Base-by-base conservation (phyloP, 2,888 invertebrate species). In the Protodeltote pygarga region DNA sequence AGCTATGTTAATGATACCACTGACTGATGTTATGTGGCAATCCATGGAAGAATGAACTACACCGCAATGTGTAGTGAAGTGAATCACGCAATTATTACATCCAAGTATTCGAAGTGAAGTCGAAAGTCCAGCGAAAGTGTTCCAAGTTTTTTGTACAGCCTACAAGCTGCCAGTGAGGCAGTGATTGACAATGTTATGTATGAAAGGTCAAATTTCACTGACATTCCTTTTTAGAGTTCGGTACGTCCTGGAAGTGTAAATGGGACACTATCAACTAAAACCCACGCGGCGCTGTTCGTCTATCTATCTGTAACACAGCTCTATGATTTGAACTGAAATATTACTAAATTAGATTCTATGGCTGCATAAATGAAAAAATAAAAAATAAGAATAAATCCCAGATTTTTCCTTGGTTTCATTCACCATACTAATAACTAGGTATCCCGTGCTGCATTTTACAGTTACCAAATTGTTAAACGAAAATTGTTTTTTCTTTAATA, bases 101-200 rank as follows among this genome's bases (percentile, higher is more conserved):
- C 24, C 21, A 33, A 38, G n/a, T 29, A 11, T 73, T 70, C 71
- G 47, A 69, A 74, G 71, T 73, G 81, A 86, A 81, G 83, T 82
- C 82, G 88, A 89, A 88, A 89, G 89, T 75, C 75, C 67, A 79
- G 86, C 82, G 88, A 89, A 89, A 88, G 89, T 83, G 71, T 61
- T 54, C 57, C 54, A 39, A 51, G 41, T 52, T 59, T 58, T 66
- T 66, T 71, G 55, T 64, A 52, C 40, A 38, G 42, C n/a, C n/a
- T 52, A 57, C 48, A 51, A 68, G 51, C 39, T 61, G 14, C 40
- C 31, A 31, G n/a, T n/a, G n/a, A n/a, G 38, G 45, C 46, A 19
- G 19, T 15, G 29, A 42, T 66, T 44, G 57, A 60, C 66, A 55
- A 59, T n/a, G 68, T 68, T 72, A 66, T 55, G 61, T 69, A n/a